Conservation (phyloP, 2,113 vertebrate species). For the Hippocampus guttulatus region DNA sequence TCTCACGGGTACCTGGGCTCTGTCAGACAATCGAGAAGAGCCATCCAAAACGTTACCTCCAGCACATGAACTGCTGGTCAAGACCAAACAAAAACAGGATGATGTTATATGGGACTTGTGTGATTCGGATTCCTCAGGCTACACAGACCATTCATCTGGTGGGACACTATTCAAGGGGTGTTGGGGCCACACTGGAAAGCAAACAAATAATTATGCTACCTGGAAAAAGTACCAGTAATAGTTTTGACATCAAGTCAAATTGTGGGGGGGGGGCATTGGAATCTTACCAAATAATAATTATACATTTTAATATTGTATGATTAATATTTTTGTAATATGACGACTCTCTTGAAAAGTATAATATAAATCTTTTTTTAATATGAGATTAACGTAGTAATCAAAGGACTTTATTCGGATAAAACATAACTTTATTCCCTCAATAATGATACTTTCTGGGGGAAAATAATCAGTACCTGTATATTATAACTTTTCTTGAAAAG, state of each 20-base stretch:
- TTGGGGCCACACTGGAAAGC: not conserved
- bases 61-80: not conserved
- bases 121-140: not conserved
- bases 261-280: not conserved
- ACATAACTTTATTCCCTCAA: too few relatives aligned
- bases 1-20: not conserved
- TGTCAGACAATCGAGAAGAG: not conserved
- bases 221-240: not conserved
- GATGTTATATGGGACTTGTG: constrained; percentile 4
- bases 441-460: too few relatives aligned
- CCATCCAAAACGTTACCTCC: not conserved
- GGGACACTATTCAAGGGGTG: not conserved
- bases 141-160: constrained; percentile 56
- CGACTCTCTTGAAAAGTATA: too few relatives aligned
- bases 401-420: too few relatives aligned
- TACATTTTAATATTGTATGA: too few relatives aligned
- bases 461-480: too few relatives aligned
- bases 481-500: too few relatives aligned
- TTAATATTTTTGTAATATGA: too few relatives aligned
- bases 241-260: not conserved
- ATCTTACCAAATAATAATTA: too few relatives aligned
- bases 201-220: not conserved
- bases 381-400: too few relatives aligned
- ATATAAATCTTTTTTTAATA: too few relatives aligned
- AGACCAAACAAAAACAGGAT: not conserved